Evolutionary conservation across 2,113 vertebrate species (phyloP).

Genomic region (Galeopterus variegatus): DNA sequence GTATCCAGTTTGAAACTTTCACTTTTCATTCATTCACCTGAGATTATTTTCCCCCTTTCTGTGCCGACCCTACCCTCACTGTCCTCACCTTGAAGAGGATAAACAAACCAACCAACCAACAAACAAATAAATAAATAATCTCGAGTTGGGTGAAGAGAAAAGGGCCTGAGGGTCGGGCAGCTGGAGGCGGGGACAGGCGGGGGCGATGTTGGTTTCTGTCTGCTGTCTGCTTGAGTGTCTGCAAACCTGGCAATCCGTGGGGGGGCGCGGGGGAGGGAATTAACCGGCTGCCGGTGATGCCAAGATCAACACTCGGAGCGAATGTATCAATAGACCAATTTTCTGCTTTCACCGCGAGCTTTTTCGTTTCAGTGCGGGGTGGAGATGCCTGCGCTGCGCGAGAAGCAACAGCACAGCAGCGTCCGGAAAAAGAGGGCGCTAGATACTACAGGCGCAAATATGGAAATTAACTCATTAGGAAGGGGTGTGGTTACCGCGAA

Average conservation of each 20-base stretch:
- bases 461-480: conserved; percentile 89
- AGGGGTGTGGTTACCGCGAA: conserved; percentile 84
- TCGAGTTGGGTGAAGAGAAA: not conserved
- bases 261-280: not conserved
- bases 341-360: conserved; percentile 62
- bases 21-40: conserved; percentile 71
- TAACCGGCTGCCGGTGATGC: conserved; percentile 35
- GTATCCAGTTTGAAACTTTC: conserved; percentile 71
- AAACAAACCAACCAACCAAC: too few species aligned
- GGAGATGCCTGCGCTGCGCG: conserved; percentile 81
- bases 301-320: conserved; percentile 58
- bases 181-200: not conserved
- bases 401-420: conserved; percentile 79
- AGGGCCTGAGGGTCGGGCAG: not conserved
- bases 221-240: not conserved
- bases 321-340: conserved; percentile 69
- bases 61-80: not conserved
- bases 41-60: not conserved
- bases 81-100: conserved; percentile 30
- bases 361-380: conserved; percentile 68
- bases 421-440: conserved; percentile 82
- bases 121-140: too few species aligned
- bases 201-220: not conserved
- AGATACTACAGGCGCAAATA: conserved; percentile 85
- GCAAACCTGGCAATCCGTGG: not conserved